Evolutionary conservation across 2,113 vertebrate species (phyloP).

Genomic region (Aepyceros melampus): DNA sequence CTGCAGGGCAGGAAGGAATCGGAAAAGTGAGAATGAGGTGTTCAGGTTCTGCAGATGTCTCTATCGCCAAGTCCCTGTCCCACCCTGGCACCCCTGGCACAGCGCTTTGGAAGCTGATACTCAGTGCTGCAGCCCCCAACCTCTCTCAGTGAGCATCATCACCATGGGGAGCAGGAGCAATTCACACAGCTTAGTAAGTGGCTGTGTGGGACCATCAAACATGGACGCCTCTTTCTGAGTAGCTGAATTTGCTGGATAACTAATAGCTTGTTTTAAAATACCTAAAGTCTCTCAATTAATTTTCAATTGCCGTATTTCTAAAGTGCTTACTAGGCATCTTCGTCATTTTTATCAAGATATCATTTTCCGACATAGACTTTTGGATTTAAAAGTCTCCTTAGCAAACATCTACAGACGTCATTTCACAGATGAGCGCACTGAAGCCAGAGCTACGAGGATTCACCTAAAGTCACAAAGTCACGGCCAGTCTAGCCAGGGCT

Average conservation of each 20-base stretch:
- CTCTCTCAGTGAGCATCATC: rapidly evolving
- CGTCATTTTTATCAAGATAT: not conserved
- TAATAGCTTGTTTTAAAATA: not conserved
- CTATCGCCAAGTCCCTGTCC: not conserved
- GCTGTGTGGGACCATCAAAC: not conserved
- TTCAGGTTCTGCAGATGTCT: not conserved
- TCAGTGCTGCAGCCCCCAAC: not conserved
- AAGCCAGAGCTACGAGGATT: not conserved
- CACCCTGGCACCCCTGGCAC: no score
- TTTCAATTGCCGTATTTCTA: not conserved
- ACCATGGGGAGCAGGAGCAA: rapidly evolving
- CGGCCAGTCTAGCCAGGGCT: not conserved
- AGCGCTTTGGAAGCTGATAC: not conserved
- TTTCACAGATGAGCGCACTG: not conserved
- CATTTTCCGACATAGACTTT: not conserved
- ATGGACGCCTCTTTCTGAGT: not conserved
- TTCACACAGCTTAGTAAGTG: not conserved
- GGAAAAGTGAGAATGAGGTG: not conserved
- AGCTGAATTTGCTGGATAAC: not conserved
- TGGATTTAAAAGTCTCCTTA: not conserved
- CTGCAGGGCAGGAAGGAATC: not conserved
- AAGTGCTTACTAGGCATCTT: not conserved
- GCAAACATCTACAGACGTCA: not conserved
- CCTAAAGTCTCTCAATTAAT: not conserved
- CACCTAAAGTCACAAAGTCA: not conserved